Evolutionary conservation across 2,888 invertebrate genomes (phyloP).

Genomic region (Caenorhabditis sp.): DNA sequence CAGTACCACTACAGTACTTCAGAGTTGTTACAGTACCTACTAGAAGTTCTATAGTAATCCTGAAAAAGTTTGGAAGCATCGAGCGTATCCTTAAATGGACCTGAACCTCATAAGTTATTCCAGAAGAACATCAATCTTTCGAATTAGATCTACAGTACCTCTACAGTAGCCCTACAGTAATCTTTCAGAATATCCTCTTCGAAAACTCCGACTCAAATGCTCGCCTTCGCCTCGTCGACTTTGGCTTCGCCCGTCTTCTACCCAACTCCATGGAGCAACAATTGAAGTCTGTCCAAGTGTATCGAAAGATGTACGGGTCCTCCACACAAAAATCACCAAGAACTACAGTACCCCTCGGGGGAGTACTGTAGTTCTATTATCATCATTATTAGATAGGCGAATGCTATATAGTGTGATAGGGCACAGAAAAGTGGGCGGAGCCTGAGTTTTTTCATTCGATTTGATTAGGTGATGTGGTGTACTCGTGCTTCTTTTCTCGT

Average conservation of each 20-base stretch:
- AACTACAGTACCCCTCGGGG: not conserved
- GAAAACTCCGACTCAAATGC: slow-evolving; percentile 76
- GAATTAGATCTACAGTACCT: no score
- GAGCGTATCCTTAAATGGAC: no score
- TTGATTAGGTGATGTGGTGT: not conserved
- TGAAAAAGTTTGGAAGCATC: no score
- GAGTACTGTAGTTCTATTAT: not conserved
- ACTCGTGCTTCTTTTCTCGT: not conserved
- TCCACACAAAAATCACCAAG: not conserved
- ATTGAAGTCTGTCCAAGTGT: slow-evolving; percentile 58
- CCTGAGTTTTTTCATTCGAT: no score
- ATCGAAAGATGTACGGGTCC: slow-evolving; percentile 51
- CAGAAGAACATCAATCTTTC: no score
- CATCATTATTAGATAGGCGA: no score
- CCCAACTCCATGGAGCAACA: slow-evolving; percentile 69
- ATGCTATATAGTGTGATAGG: no score
- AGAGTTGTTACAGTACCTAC: no score
- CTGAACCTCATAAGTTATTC: no score
- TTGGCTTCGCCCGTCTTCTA: slow-evolving; percentile 89
- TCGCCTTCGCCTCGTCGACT: slow-evolving; percentile 89
- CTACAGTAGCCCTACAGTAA: not conserved
- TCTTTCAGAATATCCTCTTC: slow-evolving; percentile 78
- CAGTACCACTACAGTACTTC: no score
- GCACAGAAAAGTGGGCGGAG: no score
- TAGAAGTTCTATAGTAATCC: no score